Conservation (phyloP, 2,113 vertebrate genomes). For the Amazona vittata region DNA sequence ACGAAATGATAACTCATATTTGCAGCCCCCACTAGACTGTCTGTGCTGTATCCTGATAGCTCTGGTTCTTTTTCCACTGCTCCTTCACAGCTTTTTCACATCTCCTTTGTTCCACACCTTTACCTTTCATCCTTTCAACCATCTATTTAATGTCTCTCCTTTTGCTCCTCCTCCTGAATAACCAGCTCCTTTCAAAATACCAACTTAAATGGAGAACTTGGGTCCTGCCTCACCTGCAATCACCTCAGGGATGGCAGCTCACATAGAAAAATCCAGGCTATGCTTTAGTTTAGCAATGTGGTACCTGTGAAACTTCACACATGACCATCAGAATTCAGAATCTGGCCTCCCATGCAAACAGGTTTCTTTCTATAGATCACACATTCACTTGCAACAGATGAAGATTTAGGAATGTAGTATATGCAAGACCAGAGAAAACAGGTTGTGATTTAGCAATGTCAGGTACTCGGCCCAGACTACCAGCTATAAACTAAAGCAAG, state of each 20-base stretch:
- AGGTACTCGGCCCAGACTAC: neutral
- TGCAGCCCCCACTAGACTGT: neutral
- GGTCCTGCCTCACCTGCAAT: neutral
- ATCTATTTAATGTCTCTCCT: neutral
- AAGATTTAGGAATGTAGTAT: conserved; percentile 14
- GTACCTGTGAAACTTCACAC: neutral
- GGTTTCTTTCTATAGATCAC: neutral
- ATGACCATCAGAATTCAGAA: neutral
- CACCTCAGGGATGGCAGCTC: neutral
- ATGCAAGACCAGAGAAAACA: neutral
- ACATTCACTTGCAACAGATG: neutral
- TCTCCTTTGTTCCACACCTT: neutral
- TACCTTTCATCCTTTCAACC: neutral
- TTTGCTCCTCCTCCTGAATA: neutral
- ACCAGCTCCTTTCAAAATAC: neutral
- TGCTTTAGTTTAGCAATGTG: neutral
- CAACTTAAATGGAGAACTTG: neutral
- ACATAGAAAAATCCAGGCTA: neutral
- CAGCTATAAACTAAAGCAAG: conserved; percentile 29
- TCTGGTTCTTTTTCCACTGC: neutral
- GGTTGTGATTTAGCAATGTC: conserved; percentile 7
- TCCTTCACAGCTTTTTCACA: neutral
- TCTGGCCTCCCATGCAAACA: neutral
- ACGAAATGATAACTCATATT: neutral
- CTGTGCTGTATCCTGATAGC: neutral